Evolutionary conservation across 1,140 invertebrate species (phyloP).

Genomic region (Pinna nobilis): DNA sequence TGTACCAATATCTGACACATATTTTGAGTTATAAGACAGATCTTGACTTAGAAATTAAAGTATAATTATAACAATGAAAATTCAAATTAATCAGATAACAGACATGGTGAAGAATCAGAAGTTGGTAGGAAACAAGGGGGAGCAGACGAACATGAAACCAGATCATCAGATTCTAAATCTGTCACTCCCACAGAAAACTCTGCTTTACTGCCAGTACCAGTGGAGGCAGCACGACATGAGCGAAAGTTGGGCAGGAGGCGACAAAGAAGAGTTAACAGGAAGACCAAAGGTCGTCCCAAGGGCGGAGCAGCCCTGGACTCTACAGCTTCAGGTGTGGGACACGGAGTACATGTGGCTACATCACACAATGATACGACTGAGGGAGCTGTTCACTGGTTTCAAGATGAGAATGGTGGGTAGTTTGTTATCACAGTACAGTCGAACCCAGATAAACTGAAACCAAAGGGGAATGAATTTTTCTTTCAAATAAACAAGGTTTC

Average conservation of each 20-base stretch:
- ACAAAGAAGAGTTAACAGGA: not conserved
- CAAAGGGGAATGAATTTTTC: no score
- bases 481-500: no score
- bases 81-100: no score
- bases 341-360: conserved; percentile 82
- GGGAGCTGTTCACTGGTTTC: conserved; percentile 90
- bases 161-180: conserved; percentile 58
- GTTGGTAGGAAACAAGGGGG: no score
- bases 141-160: conserved; percentile 41
- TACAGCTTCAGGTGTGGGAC: not conserved
- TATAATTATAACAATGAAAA: no score
- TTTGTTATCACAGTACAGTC: no score
- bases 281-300: not conserved
- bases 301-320: not conserved
- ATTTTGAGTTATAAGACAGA: no score
- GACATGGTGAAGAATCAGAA: no score
- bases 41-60: no score
- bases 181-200: conserved; percentile 66
- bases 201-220: conserved; percentile 54
- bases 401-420: conserved; percentile 76
- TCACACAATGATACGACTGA: conserved; percentile 91
- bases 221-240: not conserved
- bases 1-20: no score
- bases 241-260: not conserved
- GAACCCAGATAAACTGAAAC: no score